These are phyloP conservation scores for Sipha maydis DNA, from an alignment of 2,888 invertebrate genomes.

Conservation along the genomic window DNA sequence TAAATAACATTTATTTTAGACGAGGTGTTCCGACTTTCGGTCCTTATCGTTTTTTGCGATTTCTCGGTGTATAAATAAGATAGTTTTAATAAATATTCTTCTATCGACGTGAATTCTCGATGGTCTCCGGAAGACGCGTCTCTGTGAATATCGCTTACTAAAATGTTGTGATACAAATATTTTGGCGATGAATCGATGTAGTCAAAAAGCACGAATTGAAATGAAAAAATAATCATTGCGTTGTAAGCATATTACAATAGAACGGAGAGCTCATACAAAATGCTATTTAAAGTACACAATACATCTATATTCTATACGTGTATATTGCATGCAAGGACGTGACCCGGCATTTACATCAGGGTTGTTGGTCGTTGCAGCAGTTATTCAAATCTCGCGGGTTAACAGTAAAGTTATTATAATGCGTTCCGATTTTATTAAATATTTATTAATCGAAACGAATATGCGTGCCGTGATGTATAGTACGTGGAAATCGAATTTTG, in stretches of 20 bases:
- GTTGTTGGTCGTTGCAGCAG: not conserved
- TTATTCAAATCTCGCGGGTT: not conserved
- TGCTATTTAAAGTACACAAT: not conserved
- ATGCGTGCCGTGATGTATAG: not conserved
- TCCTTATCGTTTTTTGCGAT: no score
- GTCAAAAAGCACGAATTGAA: no score
- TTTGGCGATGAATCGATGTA: no score
- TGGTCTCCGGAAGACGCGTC: no score
- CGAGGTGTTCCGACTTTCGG: no score
- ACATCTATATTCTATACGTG: not conserved
- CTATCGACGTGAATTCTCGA: no score
- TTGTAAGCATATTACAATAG: not conserved
- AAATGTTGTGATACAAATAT: no score
- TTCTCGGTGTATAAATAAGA: no score
- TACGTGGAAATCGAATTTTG: not conserved
- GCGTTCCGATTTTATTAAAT: not conserved
- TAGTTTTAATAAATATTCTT: no score
- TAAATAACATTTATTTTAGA: no score
- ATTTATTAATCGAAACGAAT: not conserved
- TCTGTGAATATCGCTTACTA: no score
- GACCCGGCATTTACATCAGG: not conserved
- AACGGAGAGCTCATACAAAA: no score
- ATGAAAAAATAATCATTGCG: not conserved
- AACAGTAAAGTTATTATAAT: not conserved
- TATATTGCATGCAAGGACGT: not conserved